Conservation (phyloP, 2,888 invertebrate species). For the Noctua comes region DNA sequence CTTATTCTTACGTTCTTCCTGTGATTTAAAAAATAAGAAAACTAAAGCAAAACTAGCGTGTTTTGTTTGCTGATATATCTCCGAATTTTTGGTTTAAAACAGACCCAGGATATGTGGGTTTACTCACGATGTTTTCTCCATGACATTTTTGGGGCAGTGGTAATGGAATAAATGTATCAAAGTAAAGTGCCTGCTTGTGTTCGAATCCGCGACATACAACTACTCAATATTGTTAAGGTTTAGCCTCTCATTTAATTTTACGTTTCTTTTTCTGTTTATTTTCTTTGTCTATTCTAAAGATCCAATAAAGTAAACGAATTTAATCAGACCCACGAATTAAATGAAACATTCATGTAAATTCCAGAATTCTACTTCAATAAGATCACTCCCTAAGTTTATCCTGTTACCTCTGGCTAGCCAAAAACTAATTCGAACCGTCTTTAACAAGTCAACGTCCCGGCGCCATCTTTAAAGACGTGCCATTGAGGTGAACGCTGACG, state of each 20-base stretch:
- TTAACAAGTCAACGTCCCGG: constrained; percentile 33
- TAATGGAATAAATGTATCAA: neutral
- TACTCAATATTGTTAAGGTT: neutral
- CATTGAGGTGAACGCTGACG: constrained; percentile 31
- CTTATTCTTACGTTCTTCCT: neutral
- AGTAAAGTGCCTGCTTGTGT: neutral
- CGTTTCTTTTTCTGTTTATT: neutral
- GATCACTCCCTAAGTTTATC: constrained; percentile 40
- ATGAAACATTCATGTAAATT: constrained; percentile 45
- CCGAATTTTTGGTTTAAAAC: neutral
- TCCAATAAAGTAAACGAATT: constrained; percentile 28
- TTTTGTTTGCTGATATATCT: neutral
- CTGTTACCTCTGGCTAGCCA: constrained; percentile 38
- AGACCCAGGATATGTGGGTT: neutral
- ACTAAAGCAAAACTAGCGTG: neutral
- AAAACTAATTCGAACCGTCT: constrained; percentile 44
- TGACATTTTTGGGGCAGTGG: no score
- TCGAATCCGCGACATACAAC: neutral
- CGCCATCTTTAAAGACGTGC: constrained; percentile 19
- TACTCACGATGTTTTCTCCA: no score
- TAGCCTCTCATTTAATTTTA: neutral
- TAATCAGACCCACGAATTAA: neutral
- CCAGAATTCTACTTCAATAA: constrained; percentile 22
- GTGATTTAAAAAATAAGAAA: neutral
- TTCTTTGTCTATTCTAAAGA: neutral